A percentile compares a stretch with the other conserved stretches of the same genome.
phyloP scores from a whole-genome alignment of 1,140 invertebrate species.

The Tetramorium simillimum region DNA sequence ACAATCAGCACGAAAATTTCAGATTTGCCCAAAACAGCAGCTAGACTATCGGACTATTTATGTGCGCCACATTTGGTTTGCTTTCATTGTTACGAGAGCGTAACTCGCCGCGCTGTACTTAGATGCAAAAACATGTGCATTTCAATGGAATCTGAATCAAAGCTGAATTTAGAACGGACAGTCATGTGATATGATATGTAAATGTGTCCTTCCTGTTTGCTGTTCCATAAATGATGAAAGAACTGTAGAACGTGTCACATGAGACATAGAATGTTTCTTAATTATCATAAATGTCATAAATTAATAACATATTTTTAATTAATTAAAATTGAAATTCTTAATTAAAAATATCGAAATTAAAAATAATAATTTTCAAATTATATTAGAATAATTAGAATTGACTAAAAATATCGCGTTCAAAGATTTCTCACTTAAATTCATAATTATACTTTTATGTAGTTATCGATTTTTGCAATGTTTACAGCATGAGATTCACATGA shows the following conservation, averaged over 20 bases:
- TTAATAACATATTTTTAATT: neutral
- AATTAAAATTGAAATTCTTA: neutral
- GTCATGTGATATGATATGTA: constrained; percentile 27
- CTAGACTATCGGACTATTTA: constrained; percentile 8
- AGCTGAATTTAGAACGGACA: constrained; percentile 33
- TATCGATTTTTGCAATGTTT: neutral
- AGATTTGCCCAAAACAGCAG: neutral
- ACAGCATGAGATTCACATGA: neutral
- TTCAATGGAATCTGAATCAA: constrained; percentile 48
- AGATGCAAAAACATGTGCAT: constrained; percentile 52
- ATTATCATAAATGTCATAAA: neutral
- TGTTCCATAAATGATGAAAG: constrained; percentile 13
- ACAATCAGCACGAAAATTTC: constrained; percentile 41
- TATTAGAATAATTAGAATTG: neutral
- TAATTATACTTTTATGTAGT: neutral
- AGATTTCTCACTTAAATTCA: too few species aligned
- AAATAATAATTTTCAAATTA: neutral
- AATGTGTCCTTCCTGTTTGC: constrained; percentile 11
- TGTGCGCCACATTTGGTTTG: neutral
- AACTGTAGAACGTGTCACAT: neutral
- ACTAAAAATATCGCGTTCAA: neutral
- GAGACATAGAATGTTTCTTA: neutral
- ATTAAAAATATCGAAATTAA: neutral
- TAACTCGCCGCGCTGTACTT: constrained; percentile 7
- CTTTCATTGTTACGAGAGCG: constrained; percentile 18